Percentiles rank a stretch among this genome's conserved stretches.
Conservation (phyloP, 2,797 vertebrate genomes). For the Menidia menidia region DNA sequence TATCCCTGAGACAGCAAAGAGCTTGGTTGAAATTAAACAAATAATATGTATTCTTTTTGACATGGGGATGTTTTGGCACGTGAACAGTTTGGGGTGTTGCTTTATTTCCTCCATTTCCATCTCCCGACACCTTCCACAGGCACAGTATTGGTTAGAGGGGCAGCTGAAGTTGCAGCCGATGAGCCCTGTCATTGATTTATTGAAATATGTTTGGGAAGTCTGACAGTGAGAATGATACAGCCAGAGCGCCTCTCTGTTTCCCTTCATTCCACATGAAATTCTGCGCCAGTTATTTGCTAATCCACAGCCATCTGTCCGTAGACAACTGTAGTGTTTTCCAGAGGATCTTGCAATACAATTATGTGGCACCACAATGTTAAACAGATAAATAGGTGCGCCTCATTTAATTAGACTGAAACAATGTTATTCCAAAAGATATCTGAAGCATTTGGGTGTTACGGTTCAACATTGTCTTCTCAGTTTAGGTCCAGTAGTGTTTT, state of each 20-base stretch:
- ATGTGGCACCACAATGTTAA: slow-evolving; percentile 60
- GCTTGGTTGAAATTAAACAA: slow-evolving; percentile 68
- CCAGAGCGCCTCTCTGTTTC: slow-evolving; percentile 50
- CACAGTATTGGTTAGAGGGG: slow-evolving; percentile 38
- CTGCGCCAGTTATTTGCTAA: slow-evolving; percentile 63
- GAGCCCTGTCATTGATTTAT: slow-evolving; percentile 6
- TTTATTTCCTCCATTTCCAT: not conserved
- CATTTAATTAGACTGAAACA: slow-evolving; percentile 81
- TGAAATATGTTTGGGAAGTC: slow-evolving; percentile 20
- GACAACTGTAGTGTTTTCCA: slow-evolving; percentile 75
- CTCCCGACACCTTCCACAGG: slow-evolving; percentile 31
- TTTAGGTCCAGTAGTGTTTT: slow-evolving; percentile 59
- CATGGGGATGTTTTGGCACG: slow-evolving; percentile 1
- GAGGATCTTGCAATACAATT: slow-evolving; percentile 68
- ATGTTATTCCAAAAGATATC: slow-evolving; percentile 81
- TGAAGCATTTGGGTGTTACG: slow-evolving; percentile 74
- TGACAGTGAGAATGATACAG: slow-evolving; percentile 32
- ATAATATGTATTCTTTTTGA: slow-evolving; percentile 53
- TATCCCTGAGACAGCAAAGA: slow-evolving; percentile 58
- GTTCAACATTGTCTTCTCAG: slow-evolving; percentile 70
- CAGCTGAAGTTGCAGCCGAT: slow-evolving; percentile 3
- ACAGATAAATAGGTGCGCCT: slow-evolving; percentile 59
- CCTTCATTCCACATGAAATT: slow-evolving; percentile 47
- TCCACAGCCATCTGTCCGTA: slow-evolving; percentile 76
- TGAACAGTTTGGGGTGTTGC: slow-evolving; percentile 2